These are phyloP conservation scores for Sander lucioperca DNA, from an alignment of 2,113 vertebrate genomes.

Conservation along the genomic window DNA sequence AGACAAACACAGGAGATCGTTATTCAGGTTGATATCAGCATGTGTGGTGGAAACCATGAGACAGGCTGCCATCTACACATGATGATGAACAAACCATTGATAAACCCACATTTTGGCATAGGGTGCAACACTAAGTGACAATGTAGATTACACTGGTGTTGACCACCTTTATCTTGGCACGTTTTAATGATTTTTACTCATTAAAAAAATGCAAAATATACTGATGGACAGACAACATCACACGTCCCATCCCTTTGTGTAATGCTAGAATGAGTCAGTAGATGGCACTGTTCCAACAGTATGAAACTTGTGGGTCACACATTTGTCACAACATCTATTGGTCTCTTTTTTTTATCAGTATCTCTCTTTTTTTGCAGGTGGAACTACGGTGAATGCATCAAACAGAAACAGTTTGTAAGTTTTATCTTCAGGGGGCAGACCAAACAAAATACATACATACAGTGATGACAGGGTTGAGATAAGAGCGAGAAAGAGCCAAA, in stretches of 20 bases:
- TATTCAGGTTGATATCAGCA: conserved; percentile 83
- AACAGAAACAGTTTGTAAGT: conserved; percentile 28
- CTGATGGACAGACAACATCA: conserved; percentile 26
- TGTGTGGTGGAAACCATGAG: conserved; percentile 69
- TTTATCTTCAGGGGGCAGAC: neutral
- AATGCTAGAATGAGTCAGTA: conserved; percentile 56
- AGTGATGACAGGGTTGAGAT: neutral
- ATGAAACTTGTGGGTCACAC: conserved; percentile 1
- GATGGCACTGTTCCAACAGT: conserved; percentile 68
- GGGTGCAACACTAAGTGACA: conserved; percentile 32
- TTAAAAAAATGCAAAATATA: conserved; percentile 67
- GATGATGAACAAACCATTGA: conserved; percentile 60
- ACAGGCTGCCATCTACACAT: conserved; percentile 63
- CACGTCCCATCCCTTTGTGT: conserved; percentile 37
- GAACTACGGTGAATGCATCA: conserved; percentile 12
- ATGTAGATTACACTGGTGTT: conserved; percentile 7
- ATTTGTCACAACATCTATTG: conserved; percentile 5
- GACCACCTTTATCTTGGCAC: conserved; percentile 58
- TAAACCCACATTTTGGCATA: conserved; percentile 37
- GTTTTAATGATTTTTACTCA: conserved; percentile 69
- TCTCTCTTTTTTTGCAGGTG: conserved; percentile 26
- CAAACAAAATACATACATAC: neutral
- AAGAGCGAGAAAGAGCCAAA: neutral
- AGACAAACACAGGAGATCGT: conserved; percentile 82
- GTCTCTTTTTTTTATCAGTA: no score